Evolutionary conservation across 1,140 invertebrate species (phyloP), one percentile per base, ranked within the genome.

Genomic region (Drosophila grimshawi): DNA sequence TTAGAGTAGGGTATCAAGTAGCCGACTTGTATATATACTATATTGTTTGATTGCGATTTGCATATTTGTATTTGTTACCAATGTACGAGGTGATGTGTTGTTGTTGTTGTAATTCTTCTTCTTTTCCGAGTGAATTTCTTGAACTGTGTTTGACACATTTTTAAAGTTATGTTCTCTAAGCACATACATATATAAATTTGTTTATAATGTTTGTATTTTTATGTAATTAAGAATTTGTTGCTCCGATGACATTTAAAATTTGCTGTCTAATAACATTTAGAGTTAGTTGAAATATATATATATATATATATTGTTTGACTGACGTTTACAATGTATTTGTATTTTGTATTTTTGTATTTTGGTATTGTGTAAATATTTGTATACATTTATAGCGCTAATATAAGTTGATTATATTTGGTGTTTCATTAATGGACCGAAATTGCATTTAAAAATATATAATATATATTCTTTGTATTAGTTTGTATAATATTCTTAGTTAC

Each of bases 341-440:
- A 51, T 52, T 30, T 64, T 29, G 11, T 30, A 29, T 46, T 32
- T 41, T 60, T 32, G 8, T 19, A 19, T 19, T 19, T 19, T 51
- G 29, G 33, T 51, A 30, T 30, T 32, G 33, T 71, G 67, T 71
- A 52, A 52, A 78, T 78, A 79, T 29, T 71, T 62, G 60, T 81
- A 67, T 75, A 64, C 62, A 65, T 43, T 43, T 83, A 70, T 77
- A 48, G 57, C 61, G 68, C 77, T 89, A 80, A 77, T 77, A 80
- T 86, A 76, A 74, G 71, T 81, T 78, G 67, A 73, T 83, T 80
- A 83, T 70, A 43, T 43, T 43, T 89, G 80, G 79, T 86, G 83
- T 86, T 86, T 82, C 55, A 73, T 86, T 65, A 86, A 86, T 86
- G 83, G 85, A 88, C 85, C 85, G 80, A 88, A 80, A 88, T 85